phyloP scores from a whole-genome alignment of 2,797 vertebrate species.

The Sphenodon punctatus region DNA sequence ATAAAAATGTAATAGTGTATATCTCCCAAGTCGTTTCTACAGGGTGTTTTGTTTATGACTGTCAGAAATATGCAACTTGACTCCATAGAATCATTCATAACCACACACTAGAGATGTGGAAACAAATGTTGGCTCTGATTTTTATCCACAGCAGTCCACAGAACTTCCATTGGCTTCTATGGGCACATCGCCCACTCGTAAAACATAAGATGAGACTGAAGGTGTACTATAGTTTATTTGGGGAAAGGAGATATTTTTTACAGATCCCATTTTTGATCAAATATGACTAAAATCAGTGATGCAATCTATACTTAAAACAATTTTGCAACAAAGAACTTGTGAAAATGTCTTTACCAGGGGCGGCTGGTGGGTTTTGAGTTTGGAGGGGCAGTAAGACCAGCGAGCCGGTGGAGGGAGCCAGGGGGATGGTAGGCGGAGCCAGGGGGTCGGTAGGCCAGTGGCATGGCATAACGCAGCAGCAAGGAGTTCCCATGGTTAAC shows the following conservation, averaged over 20 bases:
- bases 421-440: too few relatives aligned
- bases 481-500: too few relatives aligned
- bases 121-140: too few relatives aligned
- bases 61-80: not conserved
- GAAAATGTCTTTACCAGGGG: too few relatives aligned
- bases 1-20: not conserved
- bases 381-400: too few relatives aligned
- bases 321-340: too few relatives aligned
- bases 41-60: not conserved
- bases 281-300: not conserved
- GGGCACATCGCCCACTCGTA: not conserved
- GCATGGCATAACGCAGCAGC: too few relatives aligned
- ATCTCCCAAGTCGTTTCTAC: not conserved
- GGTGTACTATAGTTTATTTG: too few relatives aligned
- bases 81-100: not conserved
- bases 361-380: too few relatives aligned
- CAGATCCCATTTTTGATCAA: not conserved
- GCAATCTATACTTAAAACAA: too few relatives aligned
- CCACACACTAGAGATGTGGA: not conserved
- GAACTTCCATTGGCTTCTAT: not conserved
- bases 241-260: not conserved
- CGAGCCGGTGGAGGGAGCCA: too few relatives aligned
- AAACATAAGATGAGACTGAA: not conserved
- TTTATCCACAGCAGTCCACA: not conserved
- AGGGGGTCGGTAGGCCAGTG: too few relatives aligned